Evolutionary conservation across 1,140 invertebrate species (phyloP).

Genomic region (Ruditapes philippinarum): DNA sequence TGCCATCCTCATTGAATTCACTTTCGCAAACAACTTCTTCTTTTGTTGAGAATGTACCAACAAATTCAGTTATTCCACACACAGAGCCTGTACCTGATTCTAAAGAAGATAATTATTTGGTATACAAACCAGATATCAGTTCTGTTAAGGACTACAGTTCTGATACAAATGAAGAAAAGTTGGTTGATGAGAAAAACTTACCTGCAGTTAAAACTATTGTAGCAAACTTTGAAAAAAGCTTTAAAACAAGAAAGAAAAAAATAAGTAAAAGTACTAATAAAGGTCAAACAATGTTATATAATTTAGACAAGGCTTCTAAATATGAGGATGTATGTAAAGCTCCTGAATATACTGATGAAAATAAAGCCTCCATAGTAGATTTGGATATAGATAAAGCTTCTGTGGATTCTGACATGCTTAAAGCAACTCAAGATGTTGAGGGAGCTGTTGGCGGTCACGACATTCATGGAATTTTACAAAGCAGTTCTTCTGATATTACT

Average conservation of each 20-base stretch:
- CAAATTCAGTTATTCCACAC: not conserved
- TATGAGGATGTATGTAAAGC: not conserved
- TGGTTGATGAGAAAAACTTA: not conserved
- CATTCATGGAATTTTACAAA: not conserved
- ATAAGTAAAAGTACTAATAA: not conserved
- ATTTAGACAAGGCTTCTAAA: not conserved
- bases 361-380: not conserved
- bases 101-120: not conserved
- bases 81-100: not conserved
- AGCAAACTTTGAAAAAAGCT: not conserved
- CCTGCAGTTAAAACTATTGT: not conserved
- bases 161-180: not conserved
- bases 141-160: not conserved
- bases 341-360: not conserved
- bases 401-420: not conserved
- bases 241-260: not conserved
- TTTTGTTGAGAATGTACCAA: not conserved
- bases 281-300: not conserved
- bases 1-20: too few relatives aligned
- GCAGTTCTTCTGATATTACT: not conserved
- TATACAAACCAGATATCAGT: not conserved
- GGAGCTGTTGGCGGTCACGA: not conserved
- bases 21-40: not conserved
- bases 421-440: not conserved
- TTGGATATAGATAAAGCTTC: not conserved